phyloP scores from a whole-genome alignment of 2,888 invertebrate species.

The Zeuzera pyrina region DNA sequence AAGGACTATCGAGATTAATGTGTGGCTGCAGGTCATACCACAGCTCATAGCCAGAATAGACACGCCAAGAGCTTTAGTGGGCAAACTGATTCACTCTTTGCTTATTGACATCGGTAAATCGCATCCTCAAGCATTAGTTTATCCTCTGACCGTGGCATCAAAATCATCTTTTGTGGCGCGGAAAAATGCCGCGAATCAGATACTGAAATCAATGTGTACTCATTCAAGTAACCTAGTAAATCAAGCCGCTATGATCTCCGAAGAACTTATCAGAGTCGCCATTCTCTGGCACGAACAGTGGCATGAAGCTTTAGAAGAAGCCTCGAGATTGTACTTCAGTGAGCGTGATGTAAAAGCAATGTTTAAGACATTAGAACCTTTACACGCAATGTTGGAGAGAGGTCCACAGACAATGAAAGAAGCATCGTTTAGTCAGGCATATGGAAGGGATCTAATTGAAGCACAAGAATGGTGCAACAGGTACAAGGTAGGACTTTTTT shows the following conservation, averaged over 20 bases:
- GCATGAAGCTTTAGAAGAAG: slow-evolving; percentile 98
- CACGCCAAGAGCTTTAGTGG: slow-evolving; percentile 90
- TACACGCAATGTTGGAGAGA: slow-evolving; percentile 94
- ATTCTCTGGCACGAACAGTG: slow-evolving; percentile 99
- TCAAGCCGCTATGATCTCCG: slow-evolving; percentile 96
- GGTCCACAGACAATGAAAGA: slow-evolving; percentile 98
- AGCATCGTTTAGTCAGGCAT: slow-evolving; percentile 96
- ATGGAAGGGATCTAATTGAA: slow-evolving; percentile 93
- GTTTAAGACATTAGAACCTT: slow-evolving; percentile 95
- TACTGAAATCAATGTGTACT: slow-evolving; percentile 95
- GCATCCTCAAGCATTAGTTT: slow-evolving; percentile 97
- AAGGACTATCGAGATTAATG: slow-evolving; percentile 94
- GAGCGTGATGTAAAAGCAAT: slow-evolving; percentile 97
- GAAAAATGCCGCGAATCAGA: slow-evolving; percentile 93
- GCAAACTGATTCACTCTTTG: slow-evolving; percentile 91
- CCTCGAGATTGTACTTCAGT: slow-evolving; percentile 93
- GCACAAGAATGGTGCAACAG: slow-evolving; percentile 97
- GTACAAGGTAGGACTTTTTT: slow-evolving; percentile 81
- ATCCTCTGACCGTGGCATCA: slow-evolving; percentile 97
- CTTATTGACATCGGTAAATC: slow-evolving; percentile 97
- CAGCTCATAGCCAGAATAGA: slow-evolving; percentile 99
- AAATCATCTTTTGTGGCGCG: slow-evolving; percentile 91
- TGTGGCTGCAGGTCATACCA: slow-evolving; percentile 99
- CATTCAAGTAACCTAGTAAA: slow-evolving; percentile 93
- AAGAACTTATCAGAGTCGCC: slow-evolving; percentile 97